Evolutionary conservation across 2,797 vertebrate genomes (phyloP), one percentile per base, ranked within the genome.

Genomic region (Leptodactylus fallax): DNA sequence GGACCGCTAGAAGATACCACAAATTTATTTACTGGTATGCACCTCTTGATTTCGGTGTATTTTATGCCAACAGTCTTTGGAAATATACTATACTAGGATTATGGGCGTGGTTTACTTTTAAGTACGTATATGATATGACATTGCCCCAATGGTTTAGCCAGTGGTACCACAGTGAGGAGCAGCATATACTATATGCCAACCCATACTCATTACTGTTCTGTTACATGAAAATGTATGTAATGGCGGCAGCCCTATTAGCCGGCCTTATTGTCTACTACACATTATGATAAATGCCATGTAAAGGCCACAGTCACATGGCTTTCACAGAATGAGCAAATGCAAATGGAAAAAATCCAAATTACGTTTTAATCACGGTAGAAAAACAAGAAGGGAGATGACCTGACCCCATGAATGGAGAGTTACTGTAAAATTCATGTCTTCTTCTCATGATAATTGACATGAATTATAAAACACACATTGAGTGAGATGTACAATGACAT

Each of bases 401-500:
- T 49, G 16, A 49, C 55, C 58, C 7, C 16, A 7, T 16, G 53
- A 45, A 45, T 21, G 69, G 4, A 55, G 45, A 7, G 16, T 21
- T 78, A 11, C 72, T 14, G 23, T 11, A 53, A 56, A 58, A 55
- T 49, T 25, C 19, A 71, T 72, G 21, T 3, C 25, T 17, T 69
- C 85, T 25, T 71, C 56, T 78, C 45, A 79, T 25, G 63, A 67
- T 72, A 80, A 61, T 49, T 72, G 51, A 72, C 27, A 72, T 69
- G 9, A 80, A 17, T 81, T 21, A 74, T 45, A 55, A 60, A 63
- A 58, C 63, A 84, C 61, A 71, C 58, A 61, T 9, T 23, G 49
- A 71, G 7, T 36, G 79, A 7, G 63, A 5, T 63, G 61, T 25
- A 82, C 56, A 76, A 53, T 36, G 45, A 49, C 56, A 76, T 67